These are phyloP conservation scores for Thripadectes ignobilis DNA, from an alignment of 2,797 vertebrate genomes.

Conservation along the genomic window DNA sequence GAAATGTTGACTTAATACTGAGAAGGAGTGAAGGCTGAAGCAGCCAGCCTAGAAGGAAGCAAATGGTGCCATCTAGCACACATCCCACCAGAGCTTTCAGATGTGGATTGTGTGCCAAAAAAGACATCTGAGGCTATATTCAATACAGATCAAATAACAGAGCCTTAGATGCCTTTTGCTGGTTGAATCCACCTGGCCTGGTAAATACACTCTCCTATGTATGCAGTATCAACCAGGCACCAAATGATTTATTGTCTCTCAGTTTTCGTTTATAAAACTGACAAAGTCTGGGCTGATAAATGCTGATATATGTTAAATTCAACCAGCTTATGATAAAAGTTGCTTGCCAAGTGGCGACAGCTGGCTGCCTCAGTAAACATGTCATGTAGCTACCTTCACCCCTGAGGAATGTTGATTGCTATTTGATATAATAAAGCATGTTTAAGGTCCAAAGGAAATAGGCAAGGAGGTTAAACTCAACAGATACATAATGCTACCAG, in stretches of 20 bases:
- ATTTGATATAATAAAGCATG: slow-evolving; percentile 73
- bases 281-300: slow-evolving; percentile 82
- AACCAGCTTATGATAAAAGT: slow-evolving; percentile 81
- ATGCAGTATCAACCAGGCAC: slow-evolving; percentile 24
- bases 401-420: slow-evolving; percentile 82
- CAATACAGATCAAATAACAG: background rate
- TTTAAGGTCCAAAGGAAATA: slow-evolving; percentile 68
- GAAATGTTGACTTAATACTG: background rate
- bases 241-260: slow-evolving; percentile 75
- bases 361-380: slow-evolving; percentile 79
- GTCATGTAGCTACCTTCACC: slow-evolving; percentile 75
- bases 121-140: background rate
- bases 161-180: slow-evolving; percentile 17
- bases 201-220: slow-evolving; percentile 31
- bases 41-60: background rate
- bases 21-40: background rate
- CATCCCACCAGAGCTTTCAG: background rate
- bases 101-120: background rate
- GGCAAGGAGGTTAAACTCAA: background rate
- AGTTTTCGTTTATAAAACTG: slow-evolving; percentile 82
- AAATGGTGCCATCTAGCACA: background rate
- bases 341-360: slow-evolving; percentile 84
- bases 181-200: background rate
- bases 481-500: background rate
- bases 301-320: slow-evolving; percentile 82